Conservation (phyloP, 2,888 invertebrate species). For the Marronus borbonicus region DNA sequence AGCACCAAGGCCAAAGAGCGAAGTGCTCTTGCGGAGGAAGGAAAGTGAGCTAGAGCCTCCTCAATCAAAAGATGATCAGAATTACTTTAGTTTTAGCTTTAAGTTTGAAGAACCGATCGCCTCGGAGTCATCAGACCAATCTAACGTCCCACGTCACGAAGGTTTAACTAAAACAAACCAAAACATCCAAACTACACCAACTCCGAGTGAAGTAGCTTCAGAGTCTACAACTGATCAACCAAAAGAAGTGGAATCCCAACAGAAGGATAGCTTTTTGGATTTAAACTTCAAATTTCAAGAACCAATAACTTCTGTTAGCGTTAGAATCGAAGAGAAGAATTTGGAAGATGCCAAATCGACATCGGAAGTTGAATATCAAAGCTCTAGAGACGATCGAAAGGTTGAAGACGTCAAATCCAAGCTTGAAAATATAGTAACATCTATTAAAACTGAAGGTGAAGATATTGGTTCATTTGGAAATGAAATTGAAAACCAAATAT, state of each 20-base stretch:
- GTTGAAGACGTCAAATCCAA: not conserved
- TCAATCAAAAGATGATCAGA: constrained; percentile 4
- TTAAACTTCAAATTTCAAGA: constrained; percentile 23
- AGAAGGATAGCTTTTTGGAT: not conserved
- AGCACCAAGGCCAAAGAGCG: constrained; percentile 6
- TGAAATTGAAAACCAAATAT: too few species aligned
- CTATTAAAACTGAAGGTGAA: not conserved
- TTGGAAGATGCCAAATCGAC: not conserved
- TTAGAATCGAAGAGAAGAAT: not conserved
- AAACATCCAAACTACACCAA: too few species aligned
- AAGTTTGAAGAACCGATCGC: constrained; percentile 19
- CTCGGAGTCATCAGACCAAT: not conserved
- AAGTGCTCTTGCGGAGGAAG: not conserved
- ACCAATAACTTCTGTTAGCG: not conserved
- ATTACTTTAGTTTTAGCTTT: constrained; percentile 23
- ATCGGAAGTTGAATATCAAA: not conserved
- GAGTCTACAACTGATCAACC: not conserved
- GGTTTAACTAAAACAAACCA: not conserved
- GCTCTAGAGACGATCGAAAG: not conserved
- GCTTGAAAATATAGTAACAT: too few species aligned
- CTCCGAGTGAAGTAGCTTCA: not conserved
- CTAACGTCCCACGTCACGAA: not conserved
- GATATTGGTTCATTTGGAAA: too few species aligned
- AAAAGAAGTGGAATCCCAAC: not conserved
- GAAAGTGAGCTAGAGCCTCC: not conserved